Evolutionary conservation across 2,888 invertebrate genomes (phyloP), one percentile per base, ranked within the genome.

Genomic region (Drosophila testacea): DNA sequence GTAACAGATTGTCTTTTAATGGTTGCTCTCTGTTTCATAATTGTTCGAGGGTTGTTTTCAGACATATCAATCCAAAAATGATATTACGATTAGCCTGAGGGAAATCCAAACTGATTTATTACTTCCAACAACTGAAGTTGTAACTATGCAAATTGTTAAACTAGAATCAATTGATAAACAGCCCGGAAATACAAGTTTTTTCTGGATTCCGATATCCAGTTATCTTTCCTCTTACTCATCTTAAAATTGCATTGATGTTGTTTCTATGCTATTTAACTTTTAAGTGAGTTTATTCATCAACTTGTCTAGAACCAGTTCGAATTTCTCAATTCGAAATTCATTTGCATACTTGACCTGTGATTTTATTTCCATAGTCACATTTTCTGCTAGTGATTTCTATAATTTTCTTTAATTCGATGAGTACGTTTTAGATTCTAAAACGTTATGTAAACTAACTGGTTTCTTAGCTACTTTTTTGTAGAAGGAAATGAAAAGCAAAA

Each of bases 1-100:
- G 86, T 88, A 86, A 86, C 86, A 86, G 82, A 86, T 86, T 86
- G 86, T 86, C 88, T 82, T 86, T 86, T 86, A 86, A 86, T 86
- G 84, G 59, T 54, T 70, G 48, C 36, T 6, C 38, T 47, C 27
- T 28, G 36, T 36, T n/a, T 9, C 52, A 22, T 30, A 28, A 52
- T 34, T 44, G 41, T 38, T 7, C 4, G 41, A 69, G 69, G 74
- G 69, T 69, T 56, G 60, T 39, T 64, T 60, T 32, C 27, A n/a
- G 46, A 42, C 46, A 39, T 27, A 44, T 36, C 55, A 44, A 56
- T 56, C 55, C 2, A 6, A 10, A 28, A 38, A 13, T 56, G 46
- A 56, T 47, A 56, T 38, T 38, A 9, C 46, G 38, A 47, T 57
- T 57, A 57, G 57, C 38, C 38, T 47, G 57, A 38, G 57, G 46